Base-by-base conservation (phyloP, 1,140 invertebrate species). In the Cylas formicarius region DNA sequence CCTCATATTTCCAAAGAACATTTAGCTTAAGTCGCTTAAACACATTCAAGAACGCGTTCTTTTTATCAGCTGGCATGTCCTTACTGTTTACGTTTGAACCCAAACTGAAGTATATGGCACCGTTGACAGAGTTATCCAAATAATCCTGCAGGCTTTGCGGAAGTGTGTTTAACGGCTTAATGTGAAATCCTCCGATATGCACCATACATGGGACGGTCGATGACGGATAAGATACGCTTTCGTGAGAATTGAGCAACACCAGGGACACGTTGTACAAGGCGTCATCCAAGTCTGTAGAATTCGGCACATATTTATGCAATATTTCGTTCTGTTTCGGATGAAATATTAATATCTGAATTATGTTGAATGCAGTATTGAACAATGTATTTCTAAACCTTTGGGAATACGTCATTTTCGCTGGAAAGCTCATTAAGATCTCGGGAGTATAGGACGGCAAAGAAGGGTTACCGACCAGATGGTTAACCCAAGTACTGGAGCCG, bases 101-200 rank as follows among this genome's bases (percentile, higher is more conserved):
- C 48, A 84, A 70, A 26, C 76, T 80, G 62, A 83, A 84, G 50
- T 80, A 80, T 18, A 85, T 75, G 2, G 80, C 74, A 2, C 81
- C 81, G 21, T 78, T 57, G n/a, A 61, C 52, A 0, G 77, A 71
- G 18, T 68, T 64, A 43, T 77, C 73, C 10, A 84, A 52, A 50
- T 80, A 75, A 17, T 64, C 58, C 53, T 78, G 68, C 26, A 80
- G 67, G 54, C 80, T 74, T 68, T 49, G 20, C 4, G 56, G 55
- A 17, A 65, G 42, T 26, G 44, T 32, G 27, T 57, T 44, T 14
- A 51, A 37, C 21, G 50, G 39, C 21, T 60, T 43, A 5, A 63
- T 40, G 38, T 65, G 61, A 37, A 57, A 59, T 13, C 62, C 62
- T 21, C 50, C 48, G 20, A 55, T 50, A 8, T 32, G 13, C 34